Percentiles rank a stretch among this genome's conserved stretches.
These are phyloP conservation scores for Chymomyza amoena DNA, from an alignment of 2,888 invertebrate species.

Conservation along the genomic window DNA sequence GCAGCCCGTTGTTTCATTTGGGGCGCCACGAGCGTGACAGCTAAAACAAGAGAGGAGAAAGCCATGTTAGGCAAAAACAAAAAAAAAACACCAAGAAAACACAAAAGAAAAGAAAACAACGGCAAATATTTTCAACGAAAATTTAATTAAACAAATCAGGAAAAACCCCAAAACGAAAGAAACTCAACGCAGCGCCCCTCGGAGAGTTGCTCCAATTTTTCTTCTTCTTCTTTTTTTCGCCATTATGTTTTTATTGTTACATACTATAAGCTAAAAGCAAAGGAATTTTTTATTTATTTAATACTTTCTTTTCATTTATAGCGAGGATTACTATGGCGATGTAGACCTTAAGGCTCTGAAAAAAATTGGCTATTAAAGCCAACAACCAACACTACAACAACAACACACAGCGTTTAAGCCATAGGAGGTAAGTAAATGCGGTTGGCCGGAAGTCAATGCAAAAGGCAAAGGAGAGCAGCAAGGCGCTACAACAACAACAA, in stretches of 20 bases:
- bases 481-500: conserved; percentile 7
- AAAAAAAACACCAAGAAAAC: not conserved
- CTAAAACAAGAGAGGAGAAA: not conserved
- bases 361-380: conserved; percentile 83
- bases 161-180: not conserved
- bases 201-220: not conserved
- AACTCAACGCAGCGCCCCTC: not conserved
- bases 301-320: conserved; percentile 75
- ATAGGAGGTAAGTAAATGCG: conserved; percentile 29
- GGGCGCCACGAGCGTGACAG: conserved; percentile 12
- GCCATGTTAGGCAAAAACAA: not conserved
- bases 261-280: conserved; percentile 4
- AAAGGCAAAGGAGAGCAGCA: conserved; percentile 11
- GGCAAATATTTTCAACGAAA: conserved; percentile 14
- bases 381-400: conserved; percentile 4
- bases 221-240: not conserved
- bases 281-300: conserved; percentile 47
- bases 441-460: conserved; percentile 20
- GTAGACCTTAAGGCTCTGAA: conserved; percentile 92
- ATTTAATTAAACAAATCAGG: conserved; percentile 3
- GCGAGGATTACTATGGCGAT: conserved; percentile 95
- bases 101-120: conserved; percentile 33
- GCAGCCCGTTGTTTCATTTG: not conserved
- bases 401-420: conserved; percentile 29
- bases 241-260: conserved; percentile 1